Percentiles rank a stretch among this genome's conserved stretches.
phyloP scores from a whole-genome alignment of 2,797 vertebrate genomes.

The Chanos chanos region DNA sequence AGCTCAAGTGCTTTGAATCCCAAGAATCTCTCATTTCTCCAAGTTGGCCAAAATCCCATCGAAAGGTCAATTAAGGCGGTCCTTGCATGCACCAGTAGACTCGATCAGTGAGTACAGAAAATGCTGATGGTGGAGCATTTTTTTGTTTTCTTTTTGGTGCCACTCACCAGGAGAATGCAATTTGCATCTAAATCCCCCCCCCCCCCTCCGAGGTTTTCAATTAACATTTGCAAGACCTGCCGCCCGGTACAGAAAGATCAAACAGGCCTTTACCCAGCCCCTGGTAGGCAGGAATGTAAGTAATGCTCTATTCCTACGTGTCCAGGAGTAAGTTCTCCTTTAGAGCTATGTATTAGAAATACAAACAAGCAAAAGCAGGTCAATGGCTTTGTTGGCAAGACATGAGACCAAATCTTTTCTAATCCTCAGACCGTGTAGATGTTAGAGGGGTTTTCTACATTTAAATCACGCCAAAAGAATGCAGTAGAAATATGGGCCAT shows the following conservation, averaged over 20 bases:
- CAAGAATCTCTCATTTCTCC: too few species aligned
- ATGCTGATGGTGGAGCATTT: conserved; percentile 44
- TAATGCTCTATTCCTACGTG: conserved; percentile 41
- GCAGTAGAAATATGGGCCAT: background rate
- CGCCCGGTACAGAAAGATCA: conserved; percentile 48
- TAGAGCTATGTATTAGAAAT: conserved; percentile 33
- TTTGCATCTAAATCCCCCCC: conserved; percentile 45
- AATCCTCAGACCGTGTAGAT: conserved; percentile 13
- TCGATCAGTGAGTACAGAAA: conserved; percentile 28
- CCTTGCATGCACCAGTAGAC: conserved; percentile 6
- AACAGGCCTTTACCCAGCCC: conserved; percentile 39
- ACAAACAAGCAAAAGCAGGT: conserved; percentile 40
- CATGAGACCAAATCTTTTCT: conserved; percentile 32
- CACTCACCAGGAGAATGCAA: conserved; percentile 41
- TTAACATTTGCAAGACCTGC: conserved; percentile 46
- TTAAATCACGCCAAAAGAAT: conserved; percentile 20
- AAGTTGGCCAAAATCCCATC: conserved; percentile 20
- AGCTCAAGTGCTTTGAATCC: too few species aligned
- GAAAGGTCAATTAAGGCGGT: conserved; percentile 14
- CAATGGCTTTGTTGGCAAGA: conserved; percentile 31
- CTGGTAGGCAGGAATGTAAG: conserved; percentile 49
- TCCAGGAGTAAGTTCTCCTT: conserved; percentile 22
- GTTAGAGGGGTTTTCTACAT: conserved; percentile 8
- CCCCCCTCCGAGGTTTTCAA: conserved; percentile 56
- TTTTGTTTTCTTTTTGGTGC: too few species aligned